Conservation (phyloP, 2,113 vertebrate genomes). For the Phasianus colchicus region DNA sequence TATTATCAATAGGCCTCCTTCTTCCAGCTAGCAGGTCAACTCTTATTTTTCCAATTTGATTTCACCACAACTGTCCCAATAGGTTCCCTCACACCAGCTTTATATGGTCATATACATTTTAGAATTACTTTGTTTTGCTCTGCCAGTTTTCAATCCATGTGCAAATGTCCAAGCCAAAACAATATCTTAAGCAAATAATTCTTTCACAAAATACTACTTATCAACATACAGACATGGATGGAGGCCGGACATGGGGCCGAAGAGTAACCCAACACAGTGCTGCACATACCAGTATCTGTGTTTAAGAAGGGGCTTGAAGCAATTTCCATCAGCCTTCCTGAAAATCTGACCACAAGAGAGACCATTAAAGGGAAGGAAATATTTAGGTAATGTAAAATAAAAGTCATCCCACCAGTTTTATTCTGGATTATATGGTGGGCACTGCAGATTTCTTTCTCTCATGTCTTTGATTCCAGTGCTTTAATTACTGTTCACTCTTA, state of each 20-base stretch:
- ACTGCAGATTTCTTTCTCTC: neutral
- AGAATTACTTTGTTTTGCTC: neutral
- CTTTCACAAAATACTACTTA: conserved; percentile 30
- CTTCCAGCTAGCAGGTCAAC: neutral
- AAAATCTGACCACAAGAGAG: neutral
- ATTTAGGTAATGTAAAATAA: neutral
- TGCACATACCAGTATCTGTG: neutral
- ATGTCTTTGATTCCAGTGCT: neutral
- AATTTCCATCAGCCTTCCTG: neutral
- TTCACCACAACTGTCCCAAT: conserved; percentile 8
- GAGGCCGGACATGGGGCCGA: neutral
- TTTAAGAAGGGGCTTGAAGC: neutral
- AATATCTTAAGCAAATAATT: conserved; percentile 35
- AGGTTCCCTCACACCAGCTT: conserved; percentile 17
- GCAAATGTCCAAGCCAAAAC: conserved; percentile 23
- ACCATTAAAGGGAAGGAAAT: neutral
- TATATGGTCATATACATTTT: neutral
- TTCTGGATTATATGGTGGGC: neutral
- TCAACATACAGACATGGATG: neutral
- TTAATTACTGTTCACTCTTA: neutral
- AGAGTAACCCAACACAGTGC: neutral
- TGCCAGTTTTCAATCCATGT: conserved; percentile 10
- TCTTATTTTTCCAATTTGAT: conserved; percentile 20
- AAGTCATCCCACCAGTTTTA: neutral
- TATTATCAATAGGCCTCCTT: neutral